phyloP scores from a whole-genome alignment of 2,113 vertebrate genomes.

The Megaleporinus macrocephalus region DNA sequence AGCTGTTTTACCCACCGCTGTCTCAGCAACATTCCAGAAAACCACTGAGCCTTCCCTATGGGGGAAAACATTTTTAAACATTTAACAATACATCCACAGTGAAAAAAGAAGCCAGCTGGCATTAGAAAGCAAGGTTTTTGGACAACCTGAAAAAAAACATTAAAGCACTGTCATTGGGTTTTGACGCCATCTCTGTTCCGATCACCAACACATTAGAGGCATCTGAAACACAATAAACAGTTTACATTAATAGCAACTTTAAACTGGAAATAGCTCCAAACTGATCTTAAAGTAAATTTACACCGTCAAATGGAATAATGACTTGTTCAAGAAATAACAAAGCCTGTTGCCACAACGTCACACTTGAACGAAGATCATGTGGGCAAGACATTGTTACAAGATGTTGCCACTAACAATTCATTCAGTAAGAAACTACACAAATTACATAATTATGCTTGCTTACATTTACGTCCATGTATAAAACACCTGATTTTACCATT shows the following conservation, averaged over 20 bases:
- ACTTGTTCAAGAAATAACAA: too few species aligned
- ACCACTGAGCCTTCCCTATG: conserved; percentile 94
- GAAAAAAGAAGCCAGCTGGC: background rate
- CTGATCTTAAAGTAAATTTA: background rate
- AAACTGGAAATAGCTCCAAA: background rate
- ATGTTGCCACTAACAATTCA: too few species aligned
- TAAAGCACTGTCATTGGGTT: conserved; percentile 83
- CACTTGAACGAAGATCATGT: background rate
- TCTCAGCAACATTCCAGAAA: conserved; percentile 97
- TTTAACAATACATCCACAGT: background rate
- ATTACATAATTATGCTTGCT: too few species aligned
- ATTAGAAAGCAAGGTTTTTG: background rate
- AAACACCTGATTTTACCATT: background rate
- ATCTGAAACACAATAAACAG: conserved; percentile 76
- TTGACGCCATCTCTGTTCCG: conserved; percentile 81
- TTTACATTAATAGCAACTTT: background rate
- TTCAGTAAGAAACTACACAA: too few species aligned
- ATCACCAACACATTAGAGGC: conserved; percentile 93
- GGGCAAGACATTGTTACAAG: background rate
- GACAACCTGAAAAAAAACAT: conserved; percentile 95
- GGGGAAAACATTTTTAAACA: conserved; percentile 15
- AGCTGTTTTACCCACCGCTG: conserved; percentile 79
- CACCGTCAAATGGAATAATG: background rate
- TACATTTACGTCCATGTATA: too few species aligned
- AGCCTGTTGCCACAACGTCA: background rate